These are phyloP conservation scores for Hydropotes inermis DNA, from an alignment of 2,113 vertebrate genomes.

Conservation along the genomic window DNA sequence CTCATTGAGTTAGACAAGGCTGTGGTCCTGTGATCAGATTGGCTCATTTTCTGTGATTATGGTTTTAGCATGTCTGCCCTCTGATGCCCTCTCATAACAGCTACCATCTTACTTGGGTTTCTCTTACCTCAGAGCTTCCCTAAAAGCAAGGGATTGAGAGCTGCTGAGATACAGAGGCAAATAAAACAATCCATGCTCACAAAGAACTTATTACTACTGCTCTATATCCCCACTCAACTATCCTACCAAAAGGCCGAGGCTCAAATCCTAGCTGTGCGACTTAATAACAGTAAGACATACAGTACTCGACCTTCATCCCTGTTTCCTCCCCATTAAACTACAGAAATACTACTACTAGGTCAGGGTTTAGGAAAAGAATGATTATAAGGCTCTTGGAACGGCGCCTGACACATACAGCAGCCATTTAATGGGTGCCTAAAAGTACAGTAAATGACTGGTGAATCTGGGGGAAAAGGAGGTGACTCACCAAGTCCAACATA, in stretches of 20 bases:
- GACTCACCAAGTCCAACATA: neutral
- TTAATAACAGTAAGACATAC: neutral
- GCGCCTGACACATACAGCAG: neutral
- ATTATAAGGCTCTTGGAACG: neutral
- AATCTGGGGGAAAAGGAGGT: neutral
- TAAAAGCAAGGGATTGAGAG: neutral
- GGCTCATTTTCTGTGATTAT: too few species aligned
- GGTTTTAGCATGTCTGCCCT: too few species aligned
- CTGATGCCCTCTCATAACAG: too few species aligned
- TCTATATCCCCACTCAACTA: neutral
- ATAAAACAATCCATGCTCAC: neutral
- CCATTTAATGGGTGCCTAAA: neutral
- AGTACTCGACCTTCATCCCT: neutral
- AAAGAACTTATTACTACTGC: neutral
- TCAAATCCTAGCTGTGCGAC: neutral
- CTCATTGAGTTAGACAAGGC: too few species aligned
- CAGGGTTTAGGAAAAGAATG: neutral
- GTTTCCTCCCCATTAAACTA: neutral
- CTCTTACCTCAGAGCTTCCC: neutral
- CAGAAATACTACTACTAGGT: neutral
- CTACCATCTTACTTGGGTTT: too few species aligned
- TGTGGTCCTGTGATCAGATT: too few species aligned
- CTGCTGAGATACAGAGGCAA: neutral
- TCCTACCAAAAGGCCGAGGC: neutral
- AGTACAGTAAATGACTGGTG: neutral